Base-by-base conservation (phyloP, 2,113 vertebrate species). In the Anguilla rostrata region DNA sequence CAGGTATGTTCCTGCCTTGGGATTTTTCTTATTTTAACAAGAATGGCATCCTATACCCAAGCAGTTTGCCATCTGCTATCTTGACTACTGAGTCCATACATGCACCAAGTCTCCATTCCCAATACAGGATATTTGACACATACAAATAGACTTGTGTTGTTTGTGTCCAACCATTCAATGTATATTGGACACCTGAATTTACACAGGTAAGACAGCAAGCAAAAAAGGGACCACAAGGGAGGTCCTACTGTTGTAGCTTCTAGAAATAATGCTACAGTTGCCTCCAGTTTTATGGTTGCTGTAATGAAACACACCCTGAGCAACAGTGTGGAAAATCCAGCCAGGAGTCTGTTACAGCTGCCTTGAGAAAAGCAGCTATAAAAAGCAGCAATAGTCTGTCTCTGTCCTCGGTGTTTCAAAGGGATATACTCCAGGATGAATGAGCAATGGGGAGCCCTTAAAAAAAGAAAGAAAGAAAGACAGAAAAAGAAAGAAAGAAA, bases 391-490 rank as follows among this genome's bases (percentile, higher is more conserved):
- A 20, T 39, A 49, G 14, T 0, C 26, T 81, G 15, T 18, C 39
- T 14, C 43, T 66, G 56, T 43, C 16, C 66, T 18, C 75, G 0
- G 29, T 86, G 79, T 89, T 86, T 81, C 84, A 87, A 83, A 92
- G 89, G 92, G 90, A 89, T 91, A 89, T 90, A 90, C 90, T 89
- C 79, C 86, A 91, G 95, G 93, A 95, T 94, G 78, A 80, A 80
- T 41, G 34, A 16, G 78, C 40, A 14, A 75, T 12, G 71, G n/a
- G 71, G 71, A 75, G n/a, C 71, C 71, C 71, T 75, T 11, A 5
- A 26, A 75, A 9, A 41, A 22, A 20, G 34, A 20, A 8, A 43
- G 78, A 16, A 39, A 79, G 39, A 79, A n/a, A n/a, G 78, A 34
- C 11, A 16, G 14, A 11, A 4, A 20, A 14, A 41, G 78, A 39